phyloP scores from a whole-genome alignment of 2,888 invertebrate genomes.

The Plagodis pulveraria region DNA sequence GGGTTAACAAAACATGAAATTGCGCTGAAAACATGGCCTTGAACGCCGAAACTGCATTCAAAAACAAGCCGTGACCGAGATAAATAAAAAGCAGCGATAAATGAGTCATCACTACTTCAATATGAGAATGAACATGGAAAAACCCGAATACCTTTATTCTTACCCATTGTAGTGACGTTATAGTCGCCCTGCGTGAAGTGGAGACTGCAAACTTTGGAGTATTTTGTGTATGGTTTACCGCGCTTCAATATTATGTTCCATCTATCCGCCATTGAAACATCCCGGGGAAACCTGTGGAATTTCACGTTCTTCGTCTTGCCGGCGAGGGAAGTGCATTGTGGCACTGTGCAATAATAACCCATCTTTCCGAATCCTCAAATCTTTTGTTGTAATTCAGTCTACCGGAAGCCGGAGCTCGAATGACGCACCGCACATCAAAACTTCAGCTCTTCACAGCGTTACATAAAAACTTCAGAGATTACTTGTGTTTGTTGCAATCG shows the following conservation, averaged over 20 bases:
- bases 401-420: constrained; percentile 37
- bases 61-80: constrained; percentile 19
- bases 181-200: constrained; percentile 79
- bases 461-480: constrained; percentile 40
- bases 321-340: constrained; percentile 82
- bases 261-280: constrained; percentile 68
- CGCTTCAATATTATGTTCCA: constrained; percentile 78
- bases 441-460: constrained; percentile 34
- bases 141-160: constrained; percentile 80
- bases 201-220: constrained; percentile 81
- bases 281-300: constrained; percentile 80
- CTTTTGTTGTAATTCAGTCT: constrained; percentile 55
- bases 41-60: constrained; percentile 21
- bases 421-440: constrained; percentile 54
- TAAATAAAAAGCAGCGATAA: constrained; percentile 22
- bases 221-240: constrained; percentile 80
- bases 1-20: constrained; percentile 6
- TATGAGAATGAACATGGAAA: constrained; percentile 68
- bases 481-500: constrained; percentile 69
- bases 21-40: constrained; percentile 16
- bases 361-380: constrained; percentile 55
- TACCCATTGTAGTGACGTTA: constrained; percentile 83
- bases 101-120: constrained; percentile 39
- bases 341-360: constrained; percentile 83
- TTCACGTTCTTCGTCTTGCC: constrained; percentile 83